These are phyloP conservation scores for Cheilosia vernalis DNA, from an alignment of 2,888 invertebrate species.

Conservation along the genomic window DNA sequence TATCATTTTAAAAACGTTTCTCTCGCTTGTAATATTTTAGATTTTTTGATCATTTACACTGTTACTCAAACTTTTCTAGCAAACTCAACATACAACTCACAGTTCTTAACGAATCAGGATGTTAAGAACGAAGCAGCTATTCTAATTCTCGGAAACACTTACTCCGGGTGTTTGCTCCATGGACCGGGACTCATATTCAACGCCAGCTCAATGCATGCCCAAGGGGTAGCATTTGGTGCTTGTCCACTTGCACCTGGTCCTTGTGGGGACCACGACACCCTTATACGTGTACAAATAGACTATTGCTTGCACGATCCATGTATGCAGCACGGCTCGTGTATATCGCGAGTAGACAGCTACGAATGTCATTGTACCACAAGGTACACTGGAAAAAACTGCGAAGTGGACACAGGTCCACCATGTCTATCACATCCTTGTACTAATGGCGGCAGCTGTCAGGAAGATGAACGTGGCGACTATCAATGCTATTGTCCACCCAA, in stretches of 20 bases:
- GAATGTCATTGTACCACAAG: slow-evolving; percentile 93
- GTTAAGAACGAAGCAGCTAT: slow-evolving; percentile 89
- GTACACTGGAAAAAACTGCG: slow-evolving; percentile 94
- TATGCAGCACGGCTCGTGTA: slow-evolving; percentile 92
- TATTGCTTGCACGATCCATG: slow-evolving; percentile 92
- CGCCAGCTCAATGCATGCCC: slow-evolving; percentile 86
- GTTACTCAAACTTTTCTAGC: slow-evolving; percentile 82
- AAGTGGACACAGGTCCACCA: slow-evolving; percentile 90
- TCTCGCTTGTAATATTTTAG: neutral
- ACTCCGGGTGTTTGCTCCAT: slow-evolving; percentile 92
- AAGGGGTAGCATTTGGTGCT: slow-evolving; percentile 89
- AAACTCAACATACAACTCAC: slow-evolving; percentile 90
- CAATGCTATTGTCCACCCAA: slow-evolving; percentile 88
- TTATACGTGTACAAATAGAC: slow-evolving; percentile 86
- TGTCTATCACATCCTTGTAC: slow-evolving; percentile 89
- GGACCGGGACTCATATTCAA: slow-evolving; percentile 94
- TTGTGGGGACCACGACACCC: slow-evolving; percentile 86
- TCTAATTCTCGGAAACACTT: slow-evolving; percentile 91
- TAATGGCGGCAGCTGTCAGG: slow-evolving; percentile 89
- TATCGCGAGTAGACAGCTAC: slow-evolving; percentile 90
- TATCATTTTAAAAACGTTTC: too few relatives aligned
- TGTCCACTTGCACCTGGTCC: slow-evolving; percentile 90
- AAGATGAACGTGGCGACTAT: slow-evolving; percentile 88
- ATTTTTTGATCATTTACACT: neutral
- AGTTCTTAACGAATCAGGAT: slow-evolving; percentile 89